Conservation (phyloP, 37 sponge, comb jelly and placozoan genomes). For the Theonella swinhoei region DNA sequence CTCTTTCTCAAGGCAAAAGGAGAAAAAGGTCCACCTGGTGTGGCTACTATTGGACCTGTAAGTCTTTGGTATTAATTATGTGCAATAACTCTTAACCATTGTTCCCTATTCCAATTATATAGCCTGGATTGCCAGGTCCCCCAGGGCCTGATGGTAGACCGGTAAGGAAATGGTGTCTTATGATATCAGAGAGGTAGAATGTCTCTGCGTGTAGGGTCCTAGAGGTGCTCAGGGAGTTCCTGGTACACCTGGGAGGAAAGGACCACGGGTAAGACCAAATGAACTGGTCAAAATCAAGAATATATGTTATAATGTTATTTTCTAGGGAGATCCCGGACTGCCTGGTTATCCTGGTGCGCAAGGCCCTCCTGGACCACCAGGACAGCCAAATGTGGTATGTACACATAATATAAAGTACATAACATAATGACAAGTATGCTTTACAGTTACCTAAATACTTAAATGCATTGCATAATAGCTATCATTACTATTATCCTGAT, state of each 20-base stretch:
- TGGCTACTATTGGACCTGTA: slow-evolving; percentile 51
- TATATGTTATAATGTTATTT: background rate
- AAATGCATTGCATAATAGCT: too few relatives aligned
- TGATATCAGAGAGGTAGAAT: background rate
- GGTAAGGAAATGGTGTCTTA: slow-evolving; percentile 23
- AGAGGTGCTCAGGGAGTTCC: slow-evolving; percentile 62
- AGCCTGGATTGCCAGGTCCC: slow-evolving; percentile 50
- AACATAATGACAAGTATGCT: too few relatives aligned
- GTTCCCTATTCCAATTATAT: too few relatives aligned
- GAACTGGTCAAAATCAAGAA: background rate
- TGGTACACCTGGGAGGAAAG: slow-evolving; percentile 57
- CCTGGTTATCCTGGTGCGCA: slow-evolving; percentile 49
- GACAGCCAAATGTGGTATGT: slow-evolving; percentile 60
- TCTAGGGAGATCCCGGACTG: slow-evolving; percentile 65
- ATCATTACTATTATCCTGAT: too few relatives aligned
- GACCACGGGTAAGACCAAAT: slow-evolving; percentile 40
- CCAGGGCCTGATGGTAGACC: slow-evolving; percentile 48
- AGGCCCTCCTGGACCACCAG: slow-evolving; percentile 79
- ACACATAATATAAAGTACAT: background rate
- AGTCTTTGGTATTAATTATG: slow-evolving; percentile 5
- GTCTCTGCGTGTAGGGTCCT: slow-evolving; percentile 16
- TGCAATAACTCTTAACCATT: too few relatives aligned
- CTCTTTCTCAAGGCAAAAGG: slow-evolving; percentile 86
- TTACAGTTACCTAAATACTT: too few relatives aligned
- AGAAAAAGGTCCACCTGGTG: slow-evolving; percentile 65